Evolutionary conservation across 2,797 vertebrate genomes (phyloP), one percentile per base, ranked within the genome.

Genomic region (Onychomys arenicola): DNA sequence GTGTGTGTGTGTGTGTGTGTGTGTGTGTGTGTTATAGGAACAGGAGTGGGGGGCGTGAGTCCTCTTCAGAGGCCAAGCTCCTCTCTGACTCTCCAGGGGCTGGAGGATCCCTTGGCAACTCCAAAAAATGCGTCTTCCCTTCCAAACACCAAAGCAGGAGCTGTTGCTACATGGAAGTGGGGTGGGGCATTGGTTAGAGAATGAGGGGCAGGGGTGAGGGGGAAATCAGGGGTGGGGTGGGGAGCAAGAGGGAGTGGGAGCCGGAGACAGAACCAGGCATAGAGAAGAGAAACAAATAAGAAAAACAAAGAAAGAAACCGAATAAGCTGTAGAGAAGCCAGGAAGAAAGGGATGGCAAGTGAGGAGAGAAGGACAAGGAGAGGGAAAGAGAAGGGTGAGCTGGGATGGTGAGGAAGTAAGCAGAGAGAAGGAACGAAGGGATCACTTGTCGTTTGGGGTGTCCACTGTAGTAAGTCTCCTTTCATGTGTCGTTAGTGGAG

Each of bases 361-460:
- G 0, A 9, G n/a, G 29, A 17, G 27, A 7, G 25, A 1, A 49
- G 73, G 13, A 14, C 49, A 27, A 8, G 0, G n/a, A 34, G 40
- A 46, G 34, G 32, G 69, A 40, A 14, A 34, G 0, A 7, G 43
- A 32, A 7, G 67, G 73, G 46, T 3, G 19, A 11, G 32, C 0
- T 2, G 2, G 9, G 55, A 5, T 61, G 40, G 1, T 34, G 8
- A 71, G 55, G 8, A 6, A 29, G 29, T 2, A 6, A 2, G 27
- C 0, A 7, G 12, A n/a, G 12, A 9, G 75, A 16, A 17, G 13
- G 2, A 4, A 4, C 12, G 9, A 27, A 5, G 10, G 40, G 40
- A 16, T 0, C 17, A 13, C 34, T 2, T 1, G 89, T 8, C 71
- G 2, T 0, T 0, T 57, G 10, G 29, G 11, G 8, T 0, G 4